Evolutionary conservation across 2,888 invertebrate genomes (phyloP), one percentile per base, ranked within the genome.

Genomic region (Crocallis elinguaria): DNA sequence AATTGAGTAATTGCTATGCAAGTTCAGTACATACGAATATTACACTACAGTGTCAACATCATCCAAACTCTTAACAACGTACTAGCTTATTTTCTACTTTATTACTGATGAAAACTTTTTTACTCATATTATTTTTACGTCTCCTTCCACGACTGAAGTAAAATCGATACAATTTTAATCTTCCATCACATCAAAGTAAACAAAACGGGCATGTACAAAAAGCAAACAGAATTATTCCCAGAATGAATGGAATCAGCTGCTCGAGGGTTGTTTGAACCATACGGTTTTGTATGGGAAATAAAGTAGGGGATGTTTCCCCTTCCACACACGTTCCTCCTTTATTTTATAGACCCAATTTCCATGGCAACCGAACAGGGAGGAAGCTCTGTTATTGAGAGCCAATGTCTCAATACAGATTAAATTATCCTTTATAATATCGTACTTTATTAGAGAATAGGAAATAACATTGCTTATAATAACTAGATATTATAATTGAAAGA

Each of bases 171-270:
- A 25, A 19, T 11, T 33, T 21, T 30, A 46, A 23, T 21, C 19
- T 21, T 11, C 7, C 30, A 16, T 29, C n/a, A 37, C 19, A 23
- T 16, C 8, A 4, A 8, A 33, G 17, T 16, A 35, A 36, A 36
- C 32, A 29, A 29, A 33, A 27, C 36, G 48, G 27, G 35, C 29
- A 42, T 39, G 16, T 27, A 39, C 29, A 38, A 23, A 51, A 25
- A 32, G 51, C 54, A 53, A 45, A 45, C 38, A 43, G 42, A 43
- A 49, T 52, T 51, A 46, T 60, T 49, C 46, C 29, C 14, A 37
- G 43, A 67, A 79, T 81, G 74, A 81, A 82, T 78, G 77, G 71
- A 83, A 86, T 86, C 86, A 86, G 86, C 86, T 87, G 86, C 77
- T 82, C 67, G 54, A 65, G 67, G 80, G 78, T 79, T 61, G 69